Evolutionary conservation across 2,797 vertebrate genomes (phyloP).

Genomic region (Sebastes taczanowskii): DNA sequence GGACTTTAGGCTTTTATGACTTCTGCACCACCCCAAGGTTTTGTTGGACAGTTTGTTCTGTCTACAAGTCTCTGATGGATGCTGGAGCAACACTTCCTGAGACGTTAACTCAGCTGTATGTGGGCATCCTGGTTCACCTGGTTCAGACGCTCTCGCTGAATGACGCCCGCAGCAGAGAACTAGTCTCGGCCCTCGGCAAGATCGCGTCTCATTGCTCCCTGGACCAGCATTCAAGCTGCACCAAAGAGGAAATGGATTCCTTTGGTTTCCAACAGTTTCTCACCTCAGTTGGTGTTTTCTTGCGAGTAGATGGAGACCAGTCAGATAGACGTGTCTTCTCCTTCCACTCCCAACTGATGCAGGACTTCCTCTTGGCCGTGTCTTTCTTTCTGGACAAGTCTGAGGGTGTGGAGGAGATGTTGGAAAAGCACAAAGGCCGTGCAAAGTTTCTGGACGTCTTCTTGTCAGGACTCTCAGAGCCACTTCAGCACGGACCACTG

Average conservation of each 20-base stretch:
- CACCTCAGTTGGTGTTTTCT: conserved; percentile 43
- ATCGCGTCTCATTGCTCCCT: conserved; percentile 65
- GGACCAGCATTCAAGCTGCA: conserved; percentile 27
- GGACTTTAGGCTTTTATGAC: conserved; percentile 73
- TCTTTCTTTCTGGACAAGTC: conserved; percentile 66
- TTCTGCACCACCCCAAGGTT: conserved; percentile 77
- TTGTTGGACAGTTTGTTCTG: conserved; percentile 81
- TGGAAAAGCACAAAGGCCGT: conserved; percentile 36
- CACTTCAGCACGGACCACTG: conserved; percentile 58
- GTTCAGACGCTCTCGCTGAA: conserved; percentile 32
- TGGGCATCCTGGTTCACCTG: conserved; percentile 60
- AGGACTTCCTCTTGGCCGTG: conserved; percentile 77
- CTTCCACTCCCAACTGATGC: conserved; percentile 73
- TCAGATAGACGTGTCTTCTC: conserved; percentile 52
- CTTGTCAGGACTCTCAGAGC: conserved; percentile 75
- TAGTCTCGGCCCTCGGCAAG: conserved; percentile 68
- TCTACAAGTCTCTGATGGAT: conserved; percentile 63
- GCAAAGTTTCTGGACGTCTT: conserved; percentile 70
- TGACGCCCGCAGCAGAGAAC: conserved; percentile 20
- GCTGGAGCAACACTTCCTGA: conserved; percentile 63
- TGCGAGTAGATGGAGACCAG: conserved; percentile 40
- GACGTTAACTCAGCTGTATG: conserved; percentile 78
- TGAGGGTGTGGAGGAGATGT: conserved; percentile 23
- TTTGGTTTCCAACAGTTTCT: conserved; percentile 54
- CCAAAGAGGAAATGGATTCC: conserved; percentile 44